A percentile compares a stretch with the other conserved stretches of the same genome.
Conservation (phyloP, 37 sponge, comb jelly and placozoan species). For the Cladorhizidae sp. region DNA sequence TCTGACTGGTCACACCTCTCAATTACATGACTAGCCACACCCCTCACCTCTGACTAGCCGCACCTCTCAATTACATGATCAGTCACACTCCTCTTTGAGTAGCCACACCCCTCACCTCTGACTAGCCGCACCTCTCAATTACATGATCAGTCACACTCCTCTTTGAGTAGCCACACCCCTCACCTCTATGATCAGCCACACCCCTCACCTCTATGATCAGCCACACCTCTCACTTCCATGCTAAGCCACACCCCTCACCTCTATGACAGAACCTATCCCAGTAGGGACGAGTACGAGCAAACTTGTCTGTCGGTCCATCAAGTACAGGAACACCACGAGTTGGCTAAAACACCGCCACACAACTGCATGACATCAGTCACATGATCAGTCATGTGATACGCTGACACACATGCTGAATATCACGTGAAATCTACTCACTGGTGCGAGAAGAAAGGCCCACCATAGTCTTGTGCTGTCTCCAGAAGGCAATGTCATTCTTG, state of each 20-base stretch:
- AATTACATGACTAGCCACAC: not conserved
- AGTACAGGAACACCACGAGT: conserved; percentile 83
- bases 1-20: too few relatives aligned
- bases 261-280: conserved; percentile 83
- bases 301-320: conserved; percentile 89
- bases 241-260: conserved; percentile 39
- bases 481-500: conserved; percentile 91
- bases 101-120: not conserved
- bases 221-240: not conserved
- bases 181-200: not conserved
- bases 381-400: not conserved
- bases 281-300: conserved; percentile 78
- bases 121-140: not conserved
- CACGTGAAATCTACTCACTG: conserved; percentile 37
- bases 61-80: not conserved
- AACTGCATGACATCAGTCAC: conserved; percentile 32
- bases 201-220: not conserved
- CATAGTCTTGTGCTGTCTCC: conserved; percentile 83
- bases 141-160: not conserved
- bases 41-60: not conserved
- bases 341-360: conserved; percentile 90
- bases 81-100: not conserved
- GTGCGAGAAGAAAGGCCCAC: conserved; percentile 78
- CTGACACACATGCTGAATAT: not conserved
- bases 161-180: not conserved